Evolutionary conservation across 1,140 invertebrate species (phyloP).

Genomic region (Tetragonula clypearis): DNA sequence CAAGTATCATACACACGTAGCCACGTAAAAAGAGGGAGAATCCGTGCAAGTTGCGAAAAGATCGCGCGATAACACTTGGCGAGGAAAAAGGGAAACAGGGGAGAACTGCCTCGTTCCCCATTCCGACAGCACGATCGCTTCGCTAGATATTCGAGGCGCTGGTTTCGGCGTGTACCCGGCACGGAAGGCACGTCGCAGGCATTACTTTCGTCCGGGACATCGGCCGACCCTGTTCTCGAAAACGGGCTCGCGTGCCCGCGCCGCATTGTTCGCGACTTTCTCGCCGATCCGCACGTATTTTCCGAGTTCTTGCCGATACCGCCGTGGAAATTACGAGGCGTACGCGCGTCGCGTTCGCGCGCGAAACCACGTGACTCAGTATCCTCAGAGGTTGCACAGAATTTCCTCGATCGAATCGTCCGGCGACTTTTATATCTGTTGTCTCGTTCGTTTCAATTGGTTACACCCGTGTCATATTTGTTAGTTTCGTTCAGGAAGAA

Average conservation of each 20-base stretch:
- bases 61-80: conserved; percentile 7
- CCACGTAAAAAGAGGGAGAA: not conserved
- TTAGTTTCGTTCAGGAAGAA: too few species aligned
- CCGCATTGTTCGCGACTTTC: conserved; percentile 42
- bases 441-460: too few species aligned
- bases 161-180: conserved; percentile 31
- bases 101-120: not conserved
- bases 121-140: conserved; percentile 39
- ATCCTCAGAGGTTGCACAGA: too few species aligned
- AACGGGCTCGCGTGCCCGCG: conserved; percentile 11
- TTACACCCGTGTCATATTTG: too few species aligned
- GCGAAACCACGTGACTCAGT: too few species aligned
- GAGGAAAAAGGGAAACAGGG: not conserved
- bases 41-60: not conserved
- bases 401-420: not conserved
- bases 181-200: conserved; percentile 25
- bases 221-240: conserved; percentile 20
- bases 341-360: not conserved
- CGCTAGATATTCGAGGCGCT: conserved; percentile 38
- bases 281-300: not conserved
- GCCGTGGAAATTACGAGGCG: not conserved
- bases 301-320: conserved; percentile 26
- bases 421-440: not conserved
- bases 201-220: conserved; percentile 25
- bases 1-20: not conserved